Base-by-base conservation (phyloP, 1,140 invertebrate genomes). In the Drosophila varians region DNA sequence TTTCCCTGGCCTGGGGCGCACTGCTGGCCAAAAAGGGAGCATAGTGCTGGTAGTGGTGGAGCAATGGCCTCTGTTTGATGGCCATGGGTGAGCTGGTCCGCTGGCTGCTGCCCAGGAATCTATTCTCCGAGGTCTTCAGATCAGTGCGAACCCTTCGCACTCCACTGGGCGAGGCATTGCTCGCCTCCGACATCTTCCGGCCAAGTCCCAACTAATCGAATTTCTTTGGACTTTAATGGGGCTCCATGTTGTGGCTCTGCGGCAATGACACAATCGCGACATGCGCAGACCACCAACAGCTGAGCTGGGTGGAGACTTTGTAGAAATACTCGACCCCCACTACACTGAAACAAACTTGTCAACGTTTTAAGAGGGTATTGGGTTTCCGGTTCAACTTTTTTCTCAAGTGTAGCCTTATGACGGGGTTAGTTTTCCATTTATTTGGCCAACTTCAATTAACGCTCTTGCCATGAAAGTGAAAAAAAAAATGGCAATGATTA, bases 61-160 rank as follows among this genome's bases (percentile, higher is more conserved):
- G 28, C 28, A 53, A 56, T 21, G 74, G 68, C 6, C 58, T 28
- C 14, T 65, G 70, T 11, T 74, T 89, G 34, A 90, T 89, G 57
- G 47, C 36, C 38, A 84, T 69, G 4, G 87, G 87, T 16, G 87
- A 90, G 40, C 47, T 45, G 55, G 76, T 61, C 25, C 73, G 12
- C 23, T 61, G 74, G 26, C 61, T 64, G n/a, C 47, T 34, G 4
- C 51, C 21, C 12, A 89, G 70, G 21, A 90, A 91, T 43, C 83
- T 31, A 60, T 91, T 91, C 53, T 91, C 77, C 7, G 90, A 90
- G 6, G 90, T 91, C 70, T 90, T 84, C 12, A 91, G 74, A 64
- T 91, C 90, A n/a, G 90, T 91, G 21, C 90, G 82, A 7, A 91
- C 82, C 3, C 90, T 92, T 18, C 92, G 89, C 36, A 92, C 91